A percentile compares a stretch with the other conserved stretches of the same genome.
Evolutionary conservation across 2,888 invertebrate species (phyloP).

Genomic region (Rhodophaea formosa): DNA sequence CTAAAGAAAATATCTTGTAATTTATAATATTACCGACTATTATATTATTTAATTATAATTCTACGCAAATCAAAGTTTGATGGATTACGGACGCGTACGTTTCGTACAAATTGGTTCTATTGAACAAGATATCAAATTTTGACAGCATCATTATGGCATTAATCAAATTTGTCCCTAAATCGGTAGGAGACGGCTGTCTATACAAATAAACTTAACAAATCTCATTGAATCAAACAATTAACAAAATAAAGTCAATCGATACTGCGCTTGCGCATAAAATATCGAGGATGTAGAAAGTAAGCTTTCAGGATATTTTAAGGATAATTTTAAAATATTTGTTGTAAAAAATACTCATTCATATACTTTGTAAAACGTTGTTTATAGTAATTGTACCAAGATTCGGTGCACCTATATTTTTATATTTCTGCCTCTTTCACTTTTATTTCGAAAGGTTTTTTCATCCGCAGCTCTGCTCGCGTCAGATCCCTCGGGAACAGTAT

Average conservation of each 20-base stretch:
- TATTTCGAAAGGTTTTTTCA: too few relatives aligned
- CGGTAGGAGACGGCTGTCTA: slow-evolving; percentile 20
- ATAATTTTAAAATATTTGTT: too few relatives aligned
- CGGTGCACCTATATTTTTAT: too few relatives aligned
- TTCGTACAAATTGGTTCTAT: slow-evolving; percentile 28
- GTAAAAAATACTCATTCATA: too few relatives aligned
- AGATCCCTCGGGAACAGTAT: too few relatives aligned
- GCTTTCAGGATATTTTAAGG: too few relatives aligned
- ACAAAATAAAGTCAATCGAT: slow-evolving; percentile 35
- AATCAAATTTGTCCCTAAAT: slow-evolving; percentile 37
- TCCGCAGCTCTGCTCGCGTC: too few relatives aligned
- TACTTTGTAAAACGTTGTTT: too few relatives aligned
- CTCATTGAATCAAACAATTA: slow-evolving; percentile 27
- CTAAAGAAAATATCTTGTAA: neutral
- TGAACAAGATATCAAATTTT: slow-evolving; percentile 32
- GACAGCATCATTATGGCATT: slow-evolving; percentile 34
- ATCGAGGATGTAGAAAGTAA: neutral
- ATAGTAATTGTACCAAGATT: too few relatives aligned
- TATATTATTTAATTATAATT: slow-evolving; percentile 13
- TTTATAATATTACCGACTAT: slow-evolving; percentile 15
- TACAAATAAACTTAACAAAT: slow-evolving; percentile 22
- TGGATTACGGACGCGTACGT: slow-evolving; percentile 13
- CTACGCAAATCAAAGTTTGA: slow-evolving; percentile 14
- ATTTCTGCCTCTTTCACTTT: too few relatives aligned
- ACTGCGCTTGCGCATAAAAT: slow-evolving; percentile 21